A percentile compares a stretch with the other conserved stretches of the same genome.
These are phyloP conservation scores for Spilarctia lutea DNA, from an alignment of 2,888 invertebrate genomes.

Conservation along the genomic window DNA sequence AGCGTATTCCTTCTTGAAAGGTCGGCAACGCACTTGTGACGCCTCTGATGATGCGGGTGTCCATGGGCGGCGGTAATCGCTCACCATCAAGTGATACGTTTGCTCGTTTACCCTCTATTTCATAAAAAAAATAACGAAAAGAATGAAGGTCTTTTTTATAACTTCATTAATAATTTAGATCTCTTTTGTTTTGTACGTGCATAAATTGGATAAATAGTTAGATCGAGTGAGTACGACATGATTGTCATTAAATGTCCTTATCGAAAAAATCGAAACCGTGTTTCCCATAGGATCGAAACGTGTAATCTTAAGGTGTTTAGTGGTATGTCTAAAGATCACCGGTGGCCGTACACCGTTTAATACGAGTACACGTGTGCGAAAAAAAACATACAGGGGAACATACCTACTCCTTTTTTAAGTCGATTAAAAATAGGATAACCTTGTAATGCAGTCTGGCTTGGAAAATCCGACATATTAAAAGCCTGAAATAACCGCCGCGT, in stretches of 20 bases:
- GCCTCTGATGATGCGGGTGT: too few species aligned
- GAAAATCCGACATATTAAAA: not conserved
- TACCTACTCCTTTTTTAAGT: too few species aligned
- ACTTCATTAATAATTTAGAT: not conserved
- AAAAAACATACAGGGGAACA: not conserved
- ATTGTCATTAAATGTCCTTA: too few species aligned
- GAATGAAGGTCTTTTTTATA: not conserved
- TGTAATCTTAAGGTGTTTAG: not conserved
- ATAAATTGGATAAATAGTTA: not conserved
- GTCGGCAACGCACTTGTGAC: too few species aligned
- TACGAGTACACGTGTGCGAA: not conserved
- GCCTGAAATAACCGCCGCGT: not conserved
- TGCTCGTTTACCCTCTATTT: too few species aligned
- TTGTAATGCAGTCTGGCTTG: constrained; percentile 10
- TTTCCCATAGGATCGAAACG: not conserved
- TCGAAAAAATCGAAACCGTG: too few species aligned
- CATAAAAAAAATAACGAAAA: too few species aligned
- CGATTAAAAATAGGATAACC: not conserved
- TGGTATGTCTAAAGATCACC: not conserved
- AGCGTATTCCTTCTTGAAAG: too few species aligned
- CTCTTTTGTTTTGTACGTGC: not conserved
- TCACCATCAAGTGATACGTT: too few species aligned
- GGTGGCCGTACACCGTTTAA: not conserved
- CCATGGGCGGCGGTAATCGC: too few species aligned
- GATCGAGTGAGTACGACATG: too few species aligned